Conservation (phyloP, 1,140 invertebrate genomes). For the Ostrea edulis region DNA sequence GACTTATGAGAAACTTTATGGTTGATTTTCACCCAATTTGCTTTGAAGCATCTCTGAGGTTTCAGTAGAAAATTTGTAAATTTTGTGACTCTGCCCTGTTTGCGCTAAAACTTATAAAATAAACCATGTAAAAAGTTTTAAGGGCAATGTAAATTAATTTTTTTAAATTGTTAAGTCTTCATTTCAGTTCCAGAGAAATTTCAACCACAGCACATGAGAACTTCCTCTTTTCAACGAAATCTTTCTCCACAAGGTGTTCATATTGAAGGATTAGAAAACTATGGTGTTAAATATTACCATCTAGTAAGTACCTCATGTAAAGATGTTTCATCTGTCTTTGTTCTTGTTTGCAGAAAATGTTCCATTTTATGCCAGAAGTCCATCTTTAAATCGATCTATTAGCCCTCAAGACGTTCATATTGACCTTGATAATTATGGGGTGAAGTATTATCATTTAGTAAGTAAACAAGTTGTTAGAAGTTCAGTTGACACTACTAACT, state of each 20-base stretch:
- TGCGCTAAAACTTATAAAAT: too few species aligned
- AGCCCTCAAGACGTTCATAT: slow-evolving; percentile 67
- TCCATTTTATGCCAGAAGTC: slow-evolving; percentile 82
- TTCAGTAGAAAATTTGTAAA: too few species aligned
- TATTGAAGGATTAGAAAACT: slow-evolving; percentile 81
- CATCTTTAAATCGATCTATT: slow-evolving; percentile 69
- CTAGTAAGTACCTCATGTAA: slow-evolving; percentile 73
- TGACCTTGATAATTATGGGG: slow-evolving; percentile 84
- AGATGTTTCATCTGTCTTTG: neutral
- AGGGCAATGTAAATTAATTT: neutral
- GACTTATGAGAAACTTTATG: too few species aligned
- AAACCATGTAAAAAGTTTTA: too few species aligned
- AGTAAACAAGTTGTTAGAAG: slow-evolving; percentile 58
- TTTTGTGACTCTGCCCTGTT: too few species aligned
- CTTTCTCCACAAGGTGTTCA: slow-evolving; percentile 68
- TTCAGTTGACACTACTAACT: slow-evolving; percentile 29
- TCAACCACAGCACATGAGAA: slow-evolving; percentile 64
- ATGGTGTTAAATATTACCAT: slow-evolving; percentile 83
- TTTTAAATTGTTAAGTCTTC: neutral
- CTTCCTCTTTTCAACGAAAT: slow-evolving; percentile 71
- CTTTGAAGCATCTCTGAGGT: too few species aligned
- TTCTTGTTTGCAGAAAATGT: slow-evolving; percentile 85
- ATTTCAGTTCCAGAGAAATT: slow-evolving; percentile 56
- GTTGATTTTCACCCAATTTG: too few species aligned
- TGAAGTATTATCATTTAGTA: slow-evolving; percentile 80